Base-by-base conservation (phyloP, 2,797 vertebrate genomes). In the Staurois parvus region DNA sequence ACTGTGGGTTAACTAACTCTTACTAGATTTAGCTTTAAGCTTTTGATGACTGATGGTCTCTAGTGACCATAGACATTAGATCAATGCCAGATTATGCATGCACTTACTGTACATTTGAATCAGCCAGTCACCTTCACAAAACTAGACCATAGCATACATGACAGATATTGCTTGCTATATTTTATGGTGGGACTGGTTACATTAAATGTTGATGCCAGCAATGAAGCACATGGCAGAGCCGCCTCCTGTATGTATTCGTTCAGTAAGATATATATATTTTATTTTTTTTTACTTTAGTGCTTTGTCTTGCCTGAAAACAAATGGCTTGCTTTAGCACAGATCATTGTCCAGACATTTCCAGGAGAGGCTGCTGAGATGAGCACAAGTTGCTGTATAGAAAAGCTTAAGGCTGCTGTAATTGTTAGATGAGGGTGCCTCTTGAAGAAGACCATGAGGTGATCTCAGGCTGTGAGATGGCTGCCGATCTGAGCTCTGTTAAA, bases 401-500 rank as follows among this genome's bases (percentile, higher is more conserved):
- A 45, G 42, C 42, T 45, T 45, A 3, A 8, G 42, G 64, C 28
- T n/a, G 66, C 48, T 48, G 9, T 32, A 40, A 24, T 11, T 79
- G 59, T 59, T n/a, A 21, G 13, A 30, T 72, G 11, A 6, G 11
- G 32, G 34, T 26, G 67, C 19, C 59, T 26, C 30, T 34, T 37
- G 79, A 8, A 59, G 67, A 34, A 62, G 68, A 37, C 68, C 56
- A 72, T 72, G 78, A 52, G 64, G 42, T 79, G 40, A 15, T 42
- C 30, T 90, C 89, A 85, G 76, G 88, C 88, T 91, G 92, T 91
- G 92, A 93, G 93, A 94, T 94, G 93, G 93, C 93, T 93, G 93
- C 91, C 90, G 92, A 87, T 92, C 89, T 88, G 87, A 90, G 88
- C 90, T 83, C 87, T 90, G 89, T 91, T 91, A 93, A 93, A 93